These are phyloP conservation scores for Gorsachius magnificus DNA, from an alignment of 2,797 vertebrate genomes.

Conservation along the genomic window DNA sequence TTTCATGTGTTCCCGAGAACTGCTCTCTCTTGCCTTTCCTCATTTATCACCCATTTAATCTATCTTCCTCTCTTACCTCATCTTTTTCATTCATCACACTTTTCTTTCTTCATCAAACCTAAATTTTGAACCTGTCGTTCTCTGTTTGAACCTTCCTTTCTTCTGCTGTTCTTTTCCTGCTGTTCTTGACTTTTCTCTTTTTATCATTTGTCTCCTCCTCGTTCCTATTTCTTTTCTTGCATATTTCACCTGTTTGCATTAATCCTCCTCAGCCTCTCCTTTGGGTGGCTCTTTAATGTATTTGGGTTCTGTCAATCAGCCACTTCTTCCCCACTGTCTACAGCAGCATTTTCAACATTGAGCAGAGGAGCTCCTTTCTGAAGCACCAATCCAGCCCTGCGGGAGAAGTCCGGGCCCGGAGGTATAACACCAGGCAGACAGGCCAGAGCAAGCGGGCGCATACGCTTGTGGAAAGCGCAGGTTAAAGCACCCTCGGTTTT, in stretches of 20 bases:
- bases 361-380: not conserved
- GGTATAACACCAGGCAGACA: not conserved
- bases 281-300: not conserved
- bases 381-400: constrained; percentile 11
- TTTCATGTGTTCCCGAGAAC: not conserved
- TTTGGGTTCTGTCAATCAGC: not conserved
- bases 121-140: not conserved
- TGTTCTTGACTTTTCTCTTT: not conserved
- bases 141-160: not conserved
- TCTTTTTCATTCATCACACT: not conserved
- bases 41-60: not conserved
- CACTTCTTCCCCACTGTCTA: not conserved
- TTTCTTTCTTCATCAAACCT: not conserved
- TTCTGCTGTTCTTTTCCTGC: not conserved
- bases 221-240: not conserved
- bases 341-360: not conserved
- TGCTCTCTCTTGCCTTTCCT: not conserved
- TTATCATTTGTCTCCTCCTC: not conserved
- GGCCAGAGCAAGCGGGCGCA: not conserved
- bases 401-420: not conserved
- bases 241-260: not conserved
- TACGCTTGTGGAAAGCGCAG: not conserved
- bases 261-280: not conserved
- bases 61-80: not conserved
- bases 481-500: constrained; percentile 11